Conservation (phyloP, 2,797 vertebrate genomes). For the Alectoris magna region DNA sequence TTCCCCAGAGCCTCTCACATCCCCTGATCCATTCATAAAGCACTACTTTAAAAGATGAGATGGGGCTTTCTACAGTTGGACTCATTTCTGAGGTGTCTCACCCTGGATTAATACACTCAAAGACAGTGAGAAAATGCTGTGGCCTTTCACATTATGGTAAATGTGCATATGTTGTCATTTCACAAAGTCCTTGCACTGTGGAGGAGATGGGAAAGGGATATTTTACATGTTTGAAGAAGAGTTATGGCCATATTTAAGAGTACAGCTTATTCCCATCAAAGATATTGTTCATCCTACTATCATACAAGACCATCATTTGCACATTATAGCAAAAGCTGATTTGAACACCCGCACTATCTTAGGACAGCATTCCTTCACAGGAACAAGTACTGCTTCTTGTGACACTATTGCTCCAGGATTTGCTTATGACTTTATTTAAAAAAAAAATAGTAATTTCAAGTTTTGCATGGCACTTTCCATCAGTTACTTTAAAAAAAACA, state of each 20-base stretch:
- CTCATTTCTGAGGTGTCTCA: background rate
- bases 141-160: background rate
- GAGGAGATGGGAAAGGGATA: background rate
- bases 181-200: background rate
- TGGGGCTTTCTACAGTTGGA: background rate
- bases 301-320: background rate
- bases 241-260: background rate
- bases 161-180: background rate
- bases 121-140: background rate
- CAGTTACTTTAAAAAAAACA: background rate
- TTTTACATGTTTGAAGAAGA: slow-evolving; percentile 15
- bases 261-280: background rate
- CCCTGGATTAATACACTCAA: background rate
- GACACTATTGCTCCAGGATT: background rate
- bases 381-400: background rate
- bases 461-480: background rate
- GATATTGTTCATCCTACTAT: background rate
- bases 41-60: background rate
- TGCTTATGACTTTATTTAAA: background rate
- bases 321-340: background rate
- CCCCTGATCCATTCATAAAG: background rate
- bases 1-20: background rate
- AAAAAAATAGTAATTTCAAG: background rate
- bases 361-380: background rate
- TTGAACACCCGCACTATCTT: background rate